Conservation (phyloP, 2,888 invertebrate genomes). For the Amblyteles armatorius region DNA sequence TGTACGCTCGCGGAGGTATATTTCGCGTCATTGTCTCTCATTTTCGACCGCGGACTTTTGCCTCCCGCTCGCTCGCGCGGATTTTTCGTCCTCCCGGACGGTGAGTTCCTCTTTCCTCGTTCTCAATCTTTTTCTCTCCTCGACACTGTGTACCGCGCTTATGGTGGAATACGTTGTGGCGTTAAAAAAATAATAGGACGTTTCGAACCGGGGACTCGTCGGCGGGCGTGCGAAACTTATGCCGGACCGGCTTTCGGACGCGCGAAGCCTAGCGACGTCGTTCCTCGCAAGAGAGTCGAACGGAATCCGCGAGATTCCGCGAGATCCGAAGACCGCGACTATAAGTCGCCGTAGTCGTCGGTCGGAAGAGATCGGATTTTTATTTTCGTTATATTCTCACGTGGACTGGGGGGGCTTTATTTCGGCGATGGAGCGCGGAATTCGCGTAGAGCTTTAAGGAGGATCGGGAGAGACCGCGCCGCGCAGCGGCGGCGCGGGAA, state of each 20-base stretch:
- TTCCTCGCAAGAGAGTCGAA: slow-evolving; percentile 3
- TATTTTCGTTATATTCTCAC: slow-evolving; percentile 52
- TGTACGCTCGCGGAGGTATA: slow-evolving; percentile 39
- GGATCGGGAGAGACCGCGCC: slow-evolving; percentile 44
- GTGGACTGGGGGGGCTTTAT: slow-evolving; percentile 28
- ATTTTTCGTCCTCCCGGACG: slow-evolving; percentile 51
- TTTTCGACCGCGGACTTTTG: slow-evolving; percentile 25
- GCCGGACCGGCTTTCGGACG: slow-evolving; percentile 6
- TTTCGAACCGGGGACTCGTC: slow-evolving; percentile 23
- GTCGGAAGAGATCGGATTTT: slow-evolving; percentile 41
- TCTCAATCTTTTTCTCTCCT: slow-evolving; percentile 69
- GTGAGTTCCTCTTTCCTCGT: slow-evolving; percentile 42
- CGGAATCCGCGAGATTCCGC: slow-evolving; percentile 71
- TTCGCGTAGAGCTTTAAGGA: slow-evolving; percentile 42
- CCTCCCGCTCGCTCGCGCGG: slow-evolving; percentile 60
- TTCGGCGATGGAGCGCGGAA: slow-evolving; percentile 43
- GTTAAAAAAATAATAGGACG: slow-evolving; percentile 81
- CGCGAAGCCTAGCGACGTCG: slow-evolving; percentile 28
- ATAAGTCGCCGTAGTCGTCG: slow-evolving; percentile 21
- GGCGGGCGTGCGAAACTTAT: slow-evolving; percentile 56
- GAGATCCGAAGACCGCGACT: slow-evolving; percentile 61
- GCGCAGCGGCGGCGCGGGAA: slow-evolving; percentile 43
- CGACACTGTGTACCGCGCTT: slow-evolving; percentile 38
- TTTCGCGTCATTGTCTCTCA: slow-evolving; percentile 58
- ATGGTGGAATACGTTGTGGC: slow-evolving; percentile 74